phyloP scores from a whole-genome alignment of 2,113 vertebrate genomes.

The Brachirus orientalis region DNA sequence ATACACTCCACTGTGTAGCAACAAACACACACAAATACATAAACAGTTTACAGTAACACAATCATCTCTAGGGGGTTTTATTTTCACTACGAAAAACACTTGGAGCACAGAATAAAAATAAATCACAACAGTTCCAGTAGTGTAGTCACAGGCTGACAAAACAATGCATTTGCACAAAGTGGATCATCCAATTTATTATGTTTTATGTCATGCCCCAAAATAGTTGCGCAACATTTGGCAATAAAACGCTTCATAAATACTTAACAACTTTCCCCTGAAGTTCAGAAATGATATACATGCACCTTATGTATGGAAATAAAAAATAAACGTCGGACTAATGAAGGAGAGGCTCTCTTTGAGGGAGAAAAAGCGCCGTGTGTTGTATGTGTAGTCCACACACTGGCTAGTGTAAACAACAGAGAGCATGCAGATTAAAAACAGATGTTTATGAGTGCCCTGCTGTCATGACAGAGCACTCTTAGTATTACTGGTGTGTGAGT shows the following conservation, averaged over 20 bases:
- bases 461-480: slow-evolving; percentile 67
- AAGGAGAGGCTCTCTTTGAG: slow-evolving; percentile 46
- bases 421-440: slow-evolving; percentile 71
- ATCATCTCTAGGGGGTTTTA: not conserved
- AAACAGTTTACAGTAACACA: slow-evolving; percentile 9
- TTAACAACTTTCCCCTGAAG: not conserved
- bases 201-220: not conserved
- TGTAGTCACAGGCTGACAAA: not conserved
- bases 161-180: not conserved
- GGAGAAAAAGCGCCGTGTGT: slow-evolving; percentile 45
- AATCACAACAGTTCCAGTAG: not conserved
- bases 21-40: slow-evolving; percentile 15
- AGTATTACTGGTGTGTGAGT: slow-evolving; percentile 34
- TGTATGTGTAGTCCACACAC: slow-evolving; percentile 48
- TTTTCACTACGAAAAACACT: not conserved
- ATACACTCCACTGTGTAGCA: slow-evolving; percentile 90
- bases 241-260: slow-evolving; percentile 15
- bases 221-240: slow-evolving; percentile 15
- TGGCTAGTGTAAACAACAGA: slow-evolving; percentile 67
- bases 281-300: not conserved
- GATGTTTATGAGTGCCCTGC: slow-evolving; percentile 71
- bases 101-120: not conserved
- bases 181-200: not conserved
- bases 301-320: slow-evolving; percentile 17
- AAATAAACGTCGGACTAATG: slow-evolving; percentile 21